Evolutionary conservation across 2,888 invertebrate species (phyloP).

Genomic region (Proisotoma minuta): DNA sequence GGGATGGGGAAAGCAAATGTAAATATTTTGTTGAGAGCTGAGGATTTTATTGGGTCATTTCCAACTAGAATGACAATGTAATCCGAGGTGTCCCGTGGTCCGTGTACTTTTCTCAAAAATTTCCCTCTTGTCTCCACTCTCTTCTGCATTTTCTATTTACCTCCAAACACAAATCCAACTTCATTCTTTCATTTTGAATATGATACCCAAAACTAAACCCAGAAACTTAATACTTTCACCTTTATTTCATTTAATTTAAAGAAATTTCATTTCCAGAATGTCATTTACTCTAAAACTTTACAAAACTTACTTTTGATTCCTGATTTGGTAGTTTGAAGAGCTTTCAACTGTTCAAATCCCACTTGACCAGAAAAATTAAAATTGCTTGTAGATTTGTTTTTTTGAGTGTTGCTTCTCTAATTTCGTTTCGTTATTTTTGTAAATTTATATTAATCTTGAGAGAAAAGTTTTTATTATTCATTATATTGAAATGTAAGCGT

Average conservation of each 20-base stretch:
- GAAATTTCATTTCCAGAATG: too few species aligned
- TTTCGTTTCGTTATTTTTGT: too few species aligned
- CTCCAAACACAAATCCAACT: neutral
- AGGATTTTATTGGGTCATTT: constrained; percentile 37
- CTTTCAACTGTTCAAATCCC: too few species aligned
- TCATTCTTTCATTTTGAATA: constrained; percentile 13
- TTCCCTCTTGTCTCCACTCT: neutral
- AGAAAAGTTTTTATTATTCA: too few species aligned
- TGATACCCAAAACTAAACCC: constrained; percentile 12
- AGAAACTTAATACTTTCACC: neutral
- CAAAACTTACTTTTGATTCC: too few species aligned
- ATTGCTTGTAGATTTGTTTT: too few species aligned
- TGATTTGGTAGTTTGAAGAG: too few species aligned
- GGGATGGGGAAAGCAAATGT: constrained; percentile 15
- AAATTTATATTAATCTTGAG: too few species aligned
- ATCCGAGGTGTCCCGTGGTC: constrained; percentile 29
- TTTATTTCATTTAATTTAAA: neutral
- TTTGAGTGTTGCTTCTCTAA: too few species aligned
- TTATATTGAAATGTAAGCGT: too few species aligned
- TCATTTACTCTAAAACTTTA: too few species aligned
- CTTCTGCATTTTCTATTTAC: neutral
- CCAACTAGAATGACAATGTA: constrained; percentile 28
- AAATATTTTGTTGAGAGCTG: constrained; percentile 23
- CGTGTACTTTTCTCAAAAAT: neutral
- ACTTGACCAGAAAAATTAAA: too few species aligned